Evolutionary conservation across 2,888 invertebrate species (phyloP).

Genomic region (Diarsia brunnea): DNA sequence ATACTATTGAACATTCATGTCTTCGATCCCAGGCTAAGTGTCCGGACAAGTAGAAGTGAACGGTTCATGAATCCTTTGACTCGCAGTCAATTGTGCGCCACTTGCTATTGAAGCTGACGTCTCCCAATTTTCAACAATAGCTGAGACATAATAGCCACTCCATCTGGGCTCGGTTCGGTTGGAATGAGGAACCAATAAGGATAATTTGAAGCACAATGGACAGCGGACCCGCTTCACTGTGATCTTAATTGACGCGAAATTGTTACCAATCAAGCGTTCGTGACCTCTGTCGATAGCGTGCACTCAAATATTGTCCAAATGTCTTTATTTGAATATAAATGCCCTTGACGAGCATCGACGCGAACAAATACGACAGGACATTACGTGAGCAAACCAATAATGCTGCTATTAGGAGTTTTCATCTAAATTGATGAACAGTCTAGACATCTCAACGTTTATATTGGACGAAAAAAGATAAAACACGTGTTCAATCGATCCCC

Average conservation of each 20-base stretch:
- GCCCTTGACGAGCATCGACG: conserved; percentile 55
- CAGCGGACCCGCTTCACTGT: conserved; percentile 73
- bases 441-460: conserved; percentile 54
- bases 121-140: conserved; percentile 64
- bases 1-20: conserved; percentile 4
- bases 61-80: conserved; percentile 51
- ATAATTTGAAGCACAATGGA: conserved; percentile 83
- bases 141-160: conserved; percentile 57
- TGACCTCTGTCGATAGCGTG: conserved; percentile 77
- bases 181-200: conserved; percentile 88
- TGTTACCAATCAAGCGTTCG: conserved; percentile 85
- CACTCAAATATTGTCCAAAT: conserved; percentile 62
- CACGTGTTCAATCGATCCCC: conserved; percentile 69
- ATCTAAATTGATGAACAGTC: conserved; percentile 59
- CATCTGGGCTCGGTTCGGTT: conserved; percentile 53
- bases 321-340: conserved; percentile 59
- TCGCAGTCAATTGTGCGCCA: conserved; percentile 55
- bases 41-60: conserved; percentile 39
- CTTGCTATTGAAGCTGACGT: conserved; percentile 50
- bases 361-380: conserved; percentile 25
- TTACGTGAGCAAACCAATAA: conserved; percentile 50
- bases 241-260: conserved; percentile 88
- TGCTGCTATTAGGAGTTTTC: conserved; percentile 47
- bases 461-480: conserved; percentile 61
- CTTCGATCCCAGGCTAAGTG: conserved; percentile 9